Conservation (phyloP, 2,888 invertebrate genomes). For the Icerya purchasi region DNA sequence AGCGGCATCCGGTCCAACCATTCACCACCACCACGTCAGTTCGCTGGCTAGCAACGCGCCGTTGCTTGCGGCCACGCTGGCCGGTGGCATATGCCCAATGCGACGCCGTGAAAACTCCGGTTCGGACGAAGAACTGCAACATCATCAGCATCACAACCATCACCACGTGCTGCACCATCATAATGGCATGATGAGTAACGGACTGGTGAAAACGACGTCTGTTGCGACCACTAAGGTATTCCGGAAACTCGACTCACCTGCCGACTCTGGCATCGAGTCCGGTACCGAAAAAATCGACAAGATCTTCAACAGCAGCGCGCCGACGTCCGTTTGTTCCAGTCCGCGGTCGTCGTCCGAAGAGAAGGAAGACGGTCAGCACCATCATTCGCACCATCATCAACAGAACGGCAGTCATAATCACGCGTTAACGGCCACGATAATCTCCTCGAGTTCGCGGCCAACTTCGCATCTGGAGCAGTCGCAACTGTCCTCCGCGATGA, state of each 20-base stretch:
- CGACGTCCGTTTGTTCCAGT: conserved; percentile 62
- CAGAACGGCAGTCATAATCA: conserved; percentile 28
- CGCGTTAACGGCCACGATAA: conserved; percentile 1
- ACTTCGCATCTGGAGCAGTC: neutral
- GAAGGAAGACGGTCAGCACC: conserved; percentile 47
- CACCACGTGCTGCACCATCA: conserved; percentile 12
- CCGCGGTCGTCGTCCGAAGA: conserved; percentile 51
- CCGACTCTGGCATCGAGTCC: conserved; percentile 81
- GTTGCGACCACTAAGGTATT: conserved; percentile 17
- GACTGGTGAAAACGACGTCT: conserved; percentile 12
- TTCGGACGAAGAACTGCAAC: conserved; percentile 44
- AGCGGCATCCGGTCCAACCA: conserved; percentile 22
- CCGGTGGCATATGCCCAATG: conserved; percentile 45
- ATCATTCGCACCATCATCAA: conserved; percentile 17
- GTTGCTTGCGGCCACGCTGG: conserved; percentile 48
- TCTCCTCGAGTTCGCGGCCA: no score
- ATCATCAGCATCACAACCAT: conserved; percentile 15
- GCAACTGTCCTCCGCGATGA: neutral
- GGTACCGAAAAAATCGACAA: conserved; percentile 73
- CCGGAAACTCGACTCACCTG: conserved; percentile 72
- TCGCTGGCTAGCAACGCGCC: conserved; percentile 44
- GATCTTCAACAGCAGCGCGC: conserved; percentile 37
- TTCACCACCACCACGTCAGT: conserved; percentile 16
- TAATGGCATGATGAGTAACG: neutral
- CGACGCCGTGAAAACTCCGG: conserved; percentile 52